Evolutionary conservation across 2,797 vertebrate species (phyloP), one percentile per base, ranked within the genome.

Genomic region (Diglossa cyanea): DNA sequence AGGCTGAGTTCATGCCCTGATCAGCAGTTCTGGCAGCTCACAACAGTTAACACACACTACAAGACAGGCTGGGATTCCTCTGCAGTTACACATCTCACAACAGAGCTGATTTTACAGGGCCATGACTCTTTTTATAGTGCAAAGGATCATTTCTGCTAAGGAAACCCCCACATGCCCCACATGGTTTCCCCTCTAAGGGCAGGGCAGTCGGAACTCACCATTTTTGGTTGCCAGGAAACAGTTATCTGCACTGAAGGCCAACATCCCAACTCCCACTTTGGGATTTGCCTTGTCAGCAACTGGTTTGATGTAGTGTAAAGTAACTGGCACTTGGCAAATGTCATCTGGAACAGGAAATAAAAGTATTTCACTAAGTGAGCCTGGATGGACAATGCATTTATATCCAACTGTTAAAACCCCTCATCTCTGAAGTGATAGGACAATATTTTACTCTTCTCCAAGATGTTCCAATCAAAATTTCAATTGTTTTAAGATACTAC

Each of bases 181-280:
- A 13, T 81, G 26, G 33, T 53, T 79, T 74, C 39, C 58, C 51
- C 55, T 73, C 40, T 13, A 8, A 8, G 40, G 11, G 31, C 3
- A 25, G 78, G 39, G 23, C 50, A 42, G 33, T 1, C 8, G 8
- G 55, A 78, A 97, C 97, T 95, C 75, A 99, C 99, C 99, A 1
- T 99, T 99, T 97, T 97, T 99, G 13, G 99, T 99, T 33, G 99
- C 99, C 73, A 99, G 96, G 97, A 99, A 99, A 93, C 98, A 98
- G 96, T 98, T 99, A 97, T 99, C 98, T 2, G 98, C 92, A 93
- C 99, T 99, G 96, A 99, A 99, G 6, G 98, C 98, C 97, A 99
- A 63, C 63, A 97, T 95, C 63, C 99, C 99, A 7, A 99, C 63
- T 26, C 99, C 99, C 9, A 99, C 98, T 97, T 98, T 99, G 30